These are phyloP conservation scores for Trichonephila clavata DNA, from an alignment of 1,140 invertebrate genomes.

Conservation along the genomic window DNA sequence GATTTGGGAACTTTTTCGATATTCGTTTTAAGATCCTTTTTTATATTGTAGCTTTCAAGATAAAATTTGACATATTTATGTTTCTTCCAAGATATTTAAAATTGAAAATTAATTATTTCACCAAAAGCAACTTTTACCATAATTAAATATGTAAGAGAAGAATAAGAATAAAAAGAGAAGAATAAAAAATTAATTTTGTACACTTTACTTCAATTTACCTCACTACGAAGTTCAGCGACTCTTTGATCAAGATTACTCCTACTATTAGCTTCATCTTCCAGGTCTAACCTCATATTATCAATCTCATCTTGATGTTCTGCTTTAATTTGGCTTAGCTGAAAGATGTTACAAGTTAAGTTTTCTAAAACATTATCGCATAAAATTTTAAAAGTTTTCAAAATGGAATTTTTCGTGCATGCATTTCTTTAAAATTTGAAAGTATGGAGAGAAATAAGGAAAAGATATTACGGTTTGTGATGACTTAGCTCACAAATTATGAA, in stretches of 20 bases:
- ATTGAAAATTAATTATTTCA: no score
- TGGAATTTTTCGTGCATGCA: background rate
- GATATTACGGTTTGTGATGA: conserved; percentile 31
- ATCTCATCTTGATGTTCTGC: conserved; percentile 86
- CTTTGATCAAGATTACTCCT: conserved; percentile 87
- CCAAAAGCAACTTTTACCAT: no score
- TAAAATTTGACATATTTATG: no score
- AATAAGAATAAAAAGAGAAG: no score
- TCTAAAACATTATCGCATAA: background rate
- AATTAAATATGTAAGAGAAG: no score
- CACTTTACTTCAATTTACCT: conserved; percentile 82
- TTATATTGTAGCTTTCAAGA: no score
- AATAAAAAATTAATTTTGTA: background rate
- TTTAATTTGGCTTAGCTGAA: conserved; percentile 80
- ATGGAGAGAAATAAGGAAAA: conserved; percentile 5
- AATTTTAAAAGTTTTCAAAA: background rate
- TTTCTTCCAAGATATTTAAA: no score
- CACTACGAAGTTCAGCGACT: conserved; percentile 86
- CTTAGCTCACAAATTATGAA: conserved; percentile 31
- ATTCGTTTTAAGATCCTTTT: no score
- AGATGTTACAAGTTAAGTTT: background rate
- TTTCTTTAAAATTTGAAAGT: background rate
- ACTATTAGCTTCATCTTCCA: conserved; percentile 87
- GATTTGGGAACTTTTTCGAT: no score
- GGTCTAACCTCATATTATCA: conserved; percentile 84